These are phyloP conservation scores for Hypomecis atomaria DNA, from an alignment of 2,888 invertebrate species.

Conservation along the genomic window DNA sequence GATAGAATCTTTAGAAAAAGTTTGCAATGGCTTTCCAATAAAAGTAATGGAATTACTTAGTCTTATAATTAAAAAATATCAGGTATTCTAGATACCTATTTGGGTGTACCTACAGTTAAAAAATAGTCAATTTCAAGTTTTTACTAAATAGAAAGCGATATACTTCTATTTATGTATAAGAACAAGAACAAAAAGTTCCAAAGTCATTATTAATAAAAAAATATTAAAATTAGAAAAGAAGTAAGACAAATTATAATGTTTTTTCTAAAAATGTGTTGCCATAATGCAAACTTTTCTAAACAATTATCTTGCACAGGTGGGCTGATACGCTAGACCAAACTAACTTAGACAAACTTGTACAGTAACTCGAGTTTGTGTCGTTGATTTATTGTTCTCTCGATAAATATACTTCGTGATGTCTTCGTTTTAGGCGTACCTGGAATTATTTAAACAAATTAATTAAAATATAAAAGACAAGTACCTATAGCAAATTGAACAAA, in stretches of 20 bases:
- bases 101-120: too few species aligned
- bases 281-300: slow-evolving; percentile 38
- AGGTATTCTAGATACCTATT: not conserved
- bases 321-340: slow-evolving; percentile 60
- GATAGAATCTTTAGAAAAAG: slow-evolving; percentile 14
- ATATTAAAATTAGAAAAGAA: not conserved
- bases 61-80: not conserved
- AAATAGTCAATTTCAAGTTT: too few species aligned
- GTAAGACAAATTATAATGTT: not conserved
- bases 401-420: slow-evolving; percentile 53
- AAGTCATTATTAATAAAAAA: too few species aligned
- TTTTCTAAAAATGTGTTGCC: not conserved
- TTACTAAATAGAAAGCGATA: too few species aligned
- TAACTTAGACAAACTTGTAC: slow-evolving; percentile 67
- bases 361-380: slow-evolving; percentile 61
- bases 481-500: not conserved
- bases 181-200: too few species aligned
- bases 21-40: slow-evolving; percentile 17
- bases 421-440: slow-evolving; percentile 77
- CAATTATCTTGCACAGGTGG: slow-evolving; percentile 57
- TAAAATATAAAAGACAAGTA: slow-evolving; percentile 9
- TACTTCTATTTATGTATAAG: too few species aligned
- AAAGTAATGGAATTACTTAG: not conserved
- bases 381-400: slow-evolving; percentile 62
- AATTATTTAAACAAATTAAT: slow-evolving; percentile 32